Base-by-base conservation (phyloP, 2,888 invertebrate species). In the Flexamia atlantica region DNA sequence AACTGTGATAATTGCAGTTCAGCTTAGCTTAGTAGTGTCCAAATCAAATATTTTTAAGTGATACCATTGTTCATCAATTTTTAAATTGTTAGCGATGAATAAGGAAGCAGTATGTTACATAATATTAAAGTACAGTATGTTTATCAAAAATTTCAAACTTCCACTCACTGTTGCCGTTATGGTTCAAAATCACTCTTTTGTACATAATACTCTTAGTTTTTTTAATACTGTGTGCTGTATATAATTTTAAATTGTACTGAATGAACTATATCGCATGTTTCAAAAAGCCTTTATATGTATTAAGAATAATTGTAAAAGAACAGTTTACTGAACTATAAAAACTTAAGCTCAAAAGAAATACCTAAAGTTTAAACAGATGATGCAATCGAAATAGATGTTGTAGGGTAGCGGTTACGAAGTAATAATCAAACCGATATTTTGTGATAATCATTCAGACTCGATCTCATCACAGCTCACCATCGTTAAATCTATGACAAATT, bases 401-500 rank as follows among this genome's bases (percentile, higher is more conserved):
- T 68, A 68, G 68, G 32, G 36, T 70, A 70, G 68, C 68, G 28
- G 70, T 70, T 70, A 28, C 64, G n/a, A 20, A 20, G 72, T 36
- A 72, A 36, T 57, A 79, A 79, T 79, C 79, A 79, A 79, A 79
- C 79, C 36, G 79, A 79, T 36, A 46, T 36, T 42, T 32, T 79
- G 79, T 79, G 79, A 79, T 79, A 79, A 30, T 20, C 36, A 30
- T 10, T 23, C 46, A 25, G 25, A 32, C 79, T 53, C 79, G 79
- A 79, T 79, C 79, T 79, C 79, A 79, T 30, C 12, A 5, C 79
- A 79, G 79, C 79, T 79, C 79, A 79, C 79, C 79, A 79, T 79
- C 79, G 79, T 79, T 79, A 79, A 79, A 79, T 5, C 50, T 79
- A 79, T 79, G 79, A 79, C 79, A 79, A 79, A 79, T 79, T 32